Evolutionary conservation across 2,113 vertebrate genomes (phyloP).

Genomic region (Mellivora capensis): DNA sequence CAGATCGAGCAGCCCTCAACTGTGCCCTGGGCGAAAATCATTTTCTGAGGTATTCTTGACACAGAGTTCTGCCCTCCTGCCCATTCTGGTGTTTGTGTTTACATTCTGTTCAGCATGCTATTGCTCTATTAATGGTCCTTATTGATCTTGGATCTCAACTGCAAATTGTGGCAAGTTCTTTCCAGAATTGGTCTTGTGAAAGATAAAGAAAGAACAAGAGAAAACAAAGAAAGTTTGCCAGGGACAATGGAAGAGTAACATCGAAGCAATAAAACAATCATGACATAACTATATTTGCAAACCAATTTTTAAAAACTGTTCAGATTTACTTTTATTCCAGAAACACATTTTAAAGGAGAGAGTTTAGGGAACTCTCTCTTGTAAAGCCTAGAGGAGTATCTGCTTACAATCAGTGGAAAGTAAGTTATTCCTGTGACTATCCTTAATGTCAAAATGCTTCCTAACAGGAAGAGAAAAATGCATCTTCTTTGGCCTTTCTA

Average conservation of each 20-base stretch:
- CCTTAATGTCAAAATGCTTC: slow-evolving; percentile 6
- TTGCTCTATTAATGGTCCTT: background rate
- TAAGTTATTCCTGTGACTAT: background rate
- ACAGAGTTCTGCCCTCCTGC: background rate
- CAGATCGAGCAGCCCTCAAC: background rate
- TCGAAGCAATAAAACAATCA: background rate
- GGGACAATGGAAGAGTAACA: background rate
- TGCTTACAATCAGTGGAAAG: background rate
- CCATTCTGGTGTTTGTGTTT: background rate
- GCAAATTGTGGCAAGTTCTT: background rate
- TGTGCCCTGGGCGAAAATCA: background rate
- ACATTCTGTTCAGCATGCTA: background rate
- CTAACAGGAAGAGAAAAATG: background rate
- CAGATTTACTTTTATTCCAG: background rate
- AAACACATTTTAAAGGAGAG: background rate
- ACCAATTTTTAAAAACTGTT: background rate
- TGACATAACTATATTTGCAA: background rate
- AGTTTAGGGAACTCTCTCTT: background rate
- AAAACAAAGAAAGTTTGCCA: background rate
- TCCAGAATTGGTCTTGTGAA: background rate
- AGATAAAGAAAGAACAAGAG: background rate
- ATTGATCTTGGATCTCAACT: background rate
- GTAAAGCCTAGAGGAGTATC: background rate
- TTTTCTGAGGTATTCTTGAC: background rate
- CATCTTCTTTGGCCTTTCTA: background rate